These are phyloP conservation scores for Phoeniculus purpureus DNA, from an alignment of 2,797 vertebrate species.

Conservation along the genomic window DNA sequence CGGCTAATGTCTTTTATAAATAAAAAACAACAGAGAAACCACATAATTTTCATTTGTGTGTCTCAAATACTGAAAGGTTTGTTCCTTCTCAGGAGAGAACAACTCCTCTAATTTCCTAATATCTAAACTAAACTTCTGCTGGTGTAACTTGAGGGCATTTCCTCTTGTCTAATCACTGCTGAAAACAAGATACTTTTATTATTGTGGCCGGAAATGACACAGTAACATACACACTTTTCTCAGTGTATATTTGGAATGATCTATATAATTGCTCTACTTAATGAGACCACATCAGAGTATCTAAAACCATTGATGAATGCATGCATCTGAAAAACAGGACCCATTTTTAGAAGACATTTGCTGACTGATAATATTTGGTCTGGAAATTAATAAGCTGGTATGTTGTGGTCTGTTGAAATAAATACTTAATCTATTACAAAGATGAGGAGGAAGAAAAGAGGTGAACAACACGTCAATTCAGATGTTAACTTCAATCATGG, in stretches of 20 bases:
- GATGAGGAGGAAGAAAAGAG: not conserved
- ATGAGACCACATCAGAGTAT: accelerated
- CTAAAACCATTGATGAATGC: not conserved
- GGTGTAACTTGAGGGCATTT: too few relatives aligned
- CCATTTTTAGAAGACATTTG: not conserved
- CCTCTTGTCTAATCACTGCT: too few relatives aligned
- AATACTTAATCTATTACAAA: not conserved
- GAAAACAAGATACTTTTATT: not conserved
- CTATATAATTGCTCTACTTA: not conserved
- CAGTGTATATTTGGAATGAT: not conserved
- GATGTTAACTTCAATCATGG: not conserved
- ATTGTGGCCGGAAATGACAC: not conserved
- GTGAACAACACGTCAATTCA: not conserved
- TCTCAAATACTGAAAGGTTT: not conserved
- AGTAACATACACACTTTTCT: not conserved
- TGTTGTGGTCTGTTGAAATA: not conserved
- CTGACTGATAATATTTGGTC: not conserved
- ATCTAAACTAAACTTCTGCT: too few relatives aligned
- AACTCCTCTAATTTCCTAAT: not conserved
- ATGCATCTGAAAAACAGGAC: not conserved
- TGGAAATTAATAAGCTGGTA: not conserved
- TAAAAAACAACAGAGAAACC: not conserved
- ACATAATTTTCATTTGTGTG: not conserved
- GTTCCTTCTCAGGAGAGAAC: slow-evolving; percentile 9
- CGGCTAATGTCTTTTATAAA: not conserved